Percentiles rank a stretch among this genome's conserved stretches.
Evolutionary conservation across 30 jellyfish, hydroid and myxozoan genomes (phyloP).

Genomic region (Mastigias papua): DNA sequence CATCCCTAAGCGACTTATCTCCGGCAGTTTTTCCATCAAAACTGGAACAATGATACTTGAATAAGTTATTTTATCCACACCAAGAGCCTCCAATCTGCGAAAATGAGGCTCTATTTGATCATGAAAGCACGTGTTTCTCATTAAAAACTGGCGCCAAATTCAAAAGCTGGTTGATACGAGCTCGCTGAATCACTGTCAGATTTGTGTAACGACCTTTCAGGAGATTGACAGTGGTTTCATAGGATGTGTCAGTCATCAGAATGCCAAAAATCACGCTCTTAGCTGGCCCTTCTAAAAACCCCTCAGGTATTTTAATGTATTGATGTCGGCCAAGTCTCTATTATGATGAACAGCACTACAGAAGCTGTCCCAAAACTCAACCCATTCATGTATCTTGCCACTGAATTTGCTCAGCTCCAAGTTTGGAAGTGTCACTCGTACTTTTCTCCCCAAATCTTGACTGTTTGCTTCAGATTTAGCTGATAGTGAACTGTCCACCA

Average conservation of each 20-base stretch:
- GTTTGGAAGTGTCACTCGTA: slow-evolving; percentile 1
- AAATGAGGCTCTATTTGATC: too few species aligned
- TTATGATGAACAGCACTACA: slow-evolving; percentile 12
- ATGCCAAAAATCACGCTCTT: slow-evolving; percentile 1
- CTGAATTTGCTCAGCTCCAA: slow-evolving; percentile 21
- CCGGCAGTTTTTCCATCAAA: slow-evolving; percentile 58
- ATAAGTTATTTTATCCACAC: too few species aligned
- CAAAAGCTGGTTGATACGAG: too few species aligned
- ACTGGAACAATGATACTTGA: too few species aligned
- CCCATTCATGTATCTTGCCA: slow-evolving; percentile 32
- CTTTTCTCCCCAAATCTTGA: slow-evolving; percentile 25
- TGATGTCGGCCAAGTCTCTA: not conserved
- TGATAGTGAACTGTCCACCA: not conserved
- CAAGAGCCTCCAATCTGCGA: too few species aligned
- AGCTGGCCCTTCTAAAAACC: slow-evolving; percentile 27
- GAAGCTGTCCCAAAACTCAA: slow-evolving; percentile 19
- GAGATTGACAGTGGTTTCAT: slow-evolving; percentile 7
- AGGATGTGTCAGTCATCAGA: not conserved
- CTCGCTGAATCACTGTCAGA: slow-evolving; percentile 22
- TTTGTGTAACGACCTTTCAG: slow-evolving; percentile 4
- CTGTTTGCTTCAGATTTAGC: too few species aligned
- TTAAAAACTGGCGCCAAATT: too few species aligned
- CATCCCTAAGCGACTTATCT: not conserved
- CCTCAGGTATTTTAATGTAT: not conserved
- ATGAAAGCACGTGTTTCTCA: too few species aligned